Conservation (phyloP, 1,140 invertebrate genomes). For the Acyrthosiphon pisum region DNA sequence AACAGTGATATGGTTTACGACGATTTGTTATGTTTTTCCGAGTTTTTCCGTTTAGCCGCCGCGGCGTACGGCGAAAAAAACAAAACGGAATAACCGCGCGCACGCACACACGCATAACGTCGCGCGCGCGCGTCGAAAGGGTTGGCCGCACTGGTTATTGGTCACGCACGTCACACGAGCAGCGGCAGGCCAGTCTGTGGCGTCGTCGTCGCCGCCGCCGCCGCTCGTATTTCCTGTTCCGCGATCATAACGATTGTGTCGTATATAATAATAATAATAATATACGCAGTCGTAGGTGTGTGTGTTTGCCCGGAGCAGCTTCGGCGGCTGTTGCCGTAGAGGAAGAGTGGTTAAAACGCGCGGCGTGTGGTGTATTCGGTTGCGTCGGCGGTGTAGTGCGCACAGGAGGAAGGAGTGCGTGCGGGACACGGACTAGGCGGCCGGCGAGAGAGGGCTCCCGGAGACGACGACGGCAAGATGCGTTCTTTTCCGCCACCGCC, state of each 20-base stretch:
- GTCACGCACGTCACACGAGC: slow-evolving; percentile 54
- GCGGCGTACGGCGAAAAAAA: neutral
- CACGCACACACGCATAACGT: neutral
- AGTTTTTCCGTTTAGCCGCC: neutral
- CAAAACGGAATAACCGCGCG: neutral
- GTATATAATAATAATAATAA: slow-evolving; percentile 22
- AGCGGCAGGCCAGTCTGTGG: neutral
- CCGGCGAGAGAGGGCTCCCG: slow-evolving; percentile 23
- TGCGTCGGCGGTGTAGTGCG: neutral
- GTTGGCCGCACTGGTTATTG: slow-evolving; percentile 55
- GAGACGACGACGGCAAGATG: slow-evolving; percentile 51
- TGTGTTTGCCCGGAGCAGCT: neutral
- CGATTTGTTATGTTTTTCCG: neutral
- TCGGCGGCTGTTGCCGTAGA: neutral
- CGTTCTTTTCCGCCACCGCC: slow-evolving; percentile 55
- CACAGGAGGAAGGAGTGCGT: neutral
- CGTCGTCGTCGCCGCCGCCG: slow-evolving; percentile 24
- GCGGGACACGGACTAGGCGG: neutral
- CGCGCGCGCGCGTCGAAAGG: slow-evolving; percentile 31
- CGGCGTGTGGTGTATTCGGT: slow-evolving; percentile 13
- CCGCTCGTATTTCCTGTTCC: slow-evolving; percentile 55
- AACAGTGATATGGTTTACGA: neutral
- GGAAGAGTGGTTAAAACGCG: neutral
- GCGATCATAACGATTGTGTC: slow-evolving; percentile 51
- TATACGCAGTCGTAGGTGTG: neutral